A percentile compares a stretch with the other conserved stretches of the same genome.
Conservation (phyloP, 2,888 invertebrate genomes). For the Leptothorax acervorum region DNA sequence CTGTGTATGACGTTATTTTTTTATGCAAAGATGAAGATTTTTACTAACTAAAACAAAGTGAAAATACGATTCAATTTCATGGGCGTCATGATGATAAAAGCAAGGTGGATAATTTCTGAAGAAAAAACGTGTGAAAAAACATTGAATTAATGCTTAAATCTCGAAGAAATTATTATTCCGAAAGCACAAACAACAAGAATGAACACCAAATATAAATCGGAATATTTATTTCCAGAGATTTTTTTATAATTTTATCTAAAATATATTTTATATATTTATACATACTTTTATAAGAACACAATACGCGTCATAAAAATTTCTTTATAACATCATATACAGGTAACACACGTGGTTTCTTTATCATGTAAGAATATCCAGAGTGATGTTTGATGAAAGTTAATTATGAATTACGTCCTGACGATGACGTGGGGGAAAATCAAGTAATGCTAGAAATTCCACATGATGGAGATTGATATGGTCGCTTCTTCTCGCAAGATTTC, state of each 20-base stretch:
- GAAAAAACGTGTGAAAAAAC: not conserved
- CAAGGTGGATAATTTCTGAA: not conserved
- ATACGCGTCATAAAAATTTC: not conserved
- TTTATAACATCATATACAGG: not conserved
- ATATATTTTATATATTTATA: not conserved
- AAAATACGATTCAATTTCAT: not conserved
- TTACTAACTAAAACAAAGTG: not conserved
- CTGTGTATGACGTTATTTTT: not conserved
- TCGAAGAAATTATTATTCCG: not conserved
- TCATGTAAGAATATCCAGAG: not conserved
- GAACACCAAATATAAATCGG: not conserved
- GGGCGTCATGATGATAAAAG: not conserved
- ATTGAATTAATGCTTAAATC: not conserved
- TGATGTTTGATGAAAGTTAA: constrained; percentile 22
- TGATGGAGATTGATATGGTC: constrained; percentile 11
- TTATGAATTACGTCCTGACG: not conserved
- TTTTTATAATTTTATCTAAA: not conserved
- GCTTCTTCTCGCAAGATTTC: constrained; percentile 20
- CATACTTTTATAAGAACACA: not conserved
- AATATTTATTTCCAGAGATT: not conserved
- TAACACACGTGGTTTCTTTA: not conserved
- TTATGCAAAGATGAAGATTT: not conserved
- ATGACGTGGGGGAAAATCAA: not conserved
- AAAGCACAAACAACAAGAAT: not conserved
- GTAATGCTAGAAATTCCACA: constrained; percentile 14